Conservation (phyloP, 1,140 invertebrate species). For the Dendrolimus kikuchii region DNA sequence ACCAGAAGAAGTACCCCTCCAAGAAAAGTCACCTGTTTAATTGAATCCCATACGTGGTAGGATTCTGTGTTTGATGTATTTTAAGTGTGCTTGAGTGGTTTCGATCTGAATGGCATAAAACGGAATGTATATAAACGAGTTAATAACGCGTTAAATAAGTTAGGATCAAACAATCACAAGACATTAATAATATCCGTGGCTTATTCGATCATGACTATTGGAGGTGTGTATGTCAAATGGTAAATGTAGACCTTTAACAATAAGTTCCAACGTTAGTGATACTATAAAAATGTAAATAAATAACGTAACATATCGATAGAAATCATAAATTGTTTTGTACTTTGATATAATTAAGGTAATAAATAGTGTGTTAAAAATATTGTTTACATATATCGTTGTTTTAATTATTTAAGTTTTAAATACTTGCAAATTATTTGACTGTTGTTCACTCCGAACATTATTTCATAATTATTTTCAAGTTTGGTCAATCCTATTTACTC, state of each 20-base stretch:
- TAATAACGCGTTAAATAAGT: not conserved
- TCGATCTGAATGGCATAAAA: slow-evolving; percentile 51
- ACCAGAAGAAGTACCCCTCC: slow-evolving; percentile 58
- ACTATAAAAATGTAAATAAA: slow-evolving; percentile 30
- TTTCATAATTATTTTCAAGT: too few relatives aligned
- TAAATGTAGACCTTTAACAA: slow-evolving; percentile 19
- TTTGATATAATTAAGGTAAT: slow-evolving; percentile 19
- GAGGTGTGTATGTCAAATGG: slow-evolving; percentile 7
- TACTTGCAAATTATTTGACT: too few relatives aligned
- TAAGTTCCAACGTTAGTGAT: slow-evolving; percentile 30
- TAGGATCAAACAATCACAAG: too few relatives aligned
- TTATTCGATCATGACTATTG: too few relatives aligned
- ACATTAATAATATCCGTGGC: too few relatives aligned
- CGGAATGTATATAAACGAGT: slow-evolving; percentile 18
- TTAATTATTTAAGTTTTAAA: slow-evolving; percentile 1
- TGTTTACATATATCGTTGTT: not conserved
- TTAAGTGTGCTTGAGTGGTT: slow-evolving; percentile 29
- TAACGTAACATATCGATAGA: slow-evolving; percentile 11
- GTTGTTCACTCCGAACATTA: too few relatives aligned
- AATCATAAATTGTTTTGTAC: slow-evolving; percentile 23
- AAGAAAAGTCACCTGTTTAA: slow-evolving; percentile 60
- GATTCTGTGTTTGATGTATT: slow-evolving; percentile 6
- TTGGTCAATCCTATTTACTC: too few relatives aligned
- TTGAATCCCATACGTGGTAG: slow-evolving; percentile 2
- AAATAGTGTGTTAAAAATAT: slow-evolving; percentile 10